Conservation (phyloP, 1,140 invertebrate genomes). For the Ectropis grisescens region DNA sequence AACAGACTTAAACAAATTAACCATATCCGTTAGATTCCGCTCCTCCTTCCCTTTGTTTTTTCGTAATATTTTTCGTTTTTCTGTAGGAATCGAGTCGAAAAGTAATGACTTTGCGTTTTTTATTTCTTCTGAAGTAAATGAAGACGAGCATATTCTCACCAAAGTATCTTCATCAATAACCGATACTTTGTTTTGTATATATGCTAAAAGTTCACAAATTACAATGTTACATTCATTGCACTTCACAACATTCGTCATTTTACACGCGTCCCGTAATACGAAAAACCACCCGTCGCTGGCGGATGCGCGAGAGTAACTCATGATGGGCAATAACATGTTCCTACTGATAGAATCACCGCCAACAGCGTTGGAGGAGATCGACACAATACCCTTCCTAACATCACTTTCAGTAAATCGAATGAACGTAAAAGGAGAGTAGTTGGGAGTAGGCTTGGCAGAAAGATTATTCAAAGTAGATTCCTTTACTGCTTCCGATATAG, state of each 20-base stretch:
- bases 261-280: neutral
- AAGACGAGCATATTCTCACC: conserved; percentile 9
- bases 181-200: conserved; percentile 17
- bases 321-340: too few relatives aligned
- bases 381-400: too few relatives aligned
- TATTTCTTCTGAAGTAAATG: conserved; percentile 11
- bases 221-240: neutral
- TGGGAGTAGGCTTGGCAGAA: too few relatives aligned
- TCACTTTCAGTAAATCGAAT: too few relatives aligned
- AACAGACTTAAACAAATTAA: conserved; percentile 7
- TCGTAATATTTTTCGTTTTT: conserved; percentile 2
- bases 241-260: neutral
- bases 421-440: too few relatives aligned
- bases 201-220: conserved; percentile 8
- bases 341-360: too few relatives aligned
- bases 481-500: too few relatives aligned
- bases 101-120: conserved; percentile 10
- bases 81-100: conserved; percentile 8
- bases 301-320: neutral
- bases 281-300: neutral
- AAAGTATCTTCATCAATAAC: conserved; percentile 13
- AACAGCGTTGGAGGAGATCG: too few relatives aligned
- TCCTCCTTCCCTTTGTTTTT: conserved; percentile 11
- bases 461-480: too few relatives aligned
- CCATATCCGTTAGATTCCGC: conserved; percentile 8